Evolutionary conservation across 2,113 vertebrate genomes (phyloP), one percentile per base, ranked within the genome.

Genomic region (Archocentrus centrarchus): DNA sequence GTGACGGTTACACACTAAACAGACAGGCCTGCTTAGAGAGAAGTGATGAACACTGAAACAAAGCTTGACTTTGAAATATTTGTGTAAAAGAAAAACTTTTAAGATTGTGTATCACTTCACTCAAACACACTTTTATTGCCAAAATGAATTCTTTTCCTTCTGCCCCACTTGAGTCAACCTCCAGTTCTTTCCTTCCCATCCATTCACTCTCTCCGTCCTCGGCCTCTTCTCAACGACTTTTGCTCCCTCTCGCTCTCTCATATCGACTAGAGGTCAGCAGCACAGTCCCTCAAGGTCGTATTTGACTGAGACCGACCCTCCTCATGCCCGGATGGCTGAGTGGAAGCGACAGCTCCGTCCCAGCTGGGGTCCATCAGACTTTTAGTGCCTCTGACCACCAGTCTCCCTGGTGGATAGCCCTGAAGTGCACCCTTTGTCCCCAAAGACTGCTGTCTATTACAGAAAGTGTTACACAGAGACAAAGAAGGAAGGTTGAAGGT

Each of bases 381-480:
- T 92, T 94, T 92, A 95, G 91, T 92, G 90, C 87, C 87, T 94
- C 79, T 91, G 90, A 93, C 89, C 90, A 88, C 50, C 35, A 59
- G 75, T 35, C 79, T 91, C 89, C 88, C 90, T 57, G 59, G 80
- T 85, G 94, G 60, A 85, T 66, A 58, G 59, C 13, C 79, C 68
- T 82, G 80, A 87, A 80, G 86, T 82, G 81, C 64, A 81, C 59
- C 79, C 66, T 91, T 88, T 91, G 81, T 86, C 79, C 44, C 78
- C 24, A 47, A 77, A 8, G 47, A 30, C 57, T 75, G 79, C 59
- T 80, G 80, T 86, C 77, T 79, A 66, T 88, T 82, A 87, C 59
- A 73, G 37, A 79, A 10, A 80, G 50, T 70, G 62, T 70, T 41
- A 90, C 58, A 63, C 6, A 55, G 32, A 77, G 14, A 55, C 44